Evolutionary conservation across 2,113 vertebrate species (phyloP).

Genomic region (Cyprinodon tularosa): DNA sequence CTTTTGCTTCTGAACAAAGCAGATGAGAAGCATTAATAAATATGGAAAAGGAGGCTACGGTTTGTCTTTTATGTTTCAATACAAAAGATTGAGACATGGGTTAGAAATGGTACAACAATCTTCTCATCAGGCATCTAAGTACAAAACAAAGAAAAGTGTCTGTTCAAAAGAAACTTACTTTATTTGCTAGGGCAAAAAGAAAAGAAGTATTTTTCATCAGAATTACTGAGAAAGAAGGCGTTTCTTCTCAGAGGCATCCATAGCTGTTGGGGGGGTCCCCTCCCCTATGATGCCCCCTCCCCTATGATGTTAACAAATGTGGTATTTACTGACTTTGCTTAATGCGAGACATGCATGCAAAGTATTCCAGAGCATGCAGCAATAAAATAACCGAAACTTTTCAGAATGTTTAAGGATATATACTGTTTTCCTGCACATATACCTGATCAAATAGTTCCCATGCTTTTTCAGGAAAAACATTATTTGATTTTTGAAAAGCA

Average conservation of each 20-base stretch:
- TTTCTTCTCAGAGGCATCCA: not conserved
- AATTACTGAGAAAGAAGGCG: not conserved
- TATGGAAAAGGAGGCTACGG: not conserved
- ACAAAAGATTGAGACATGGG: not conserved
- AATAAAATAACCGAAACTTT: constrained; percentile 22
- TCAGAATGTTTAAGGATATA: not conserved
- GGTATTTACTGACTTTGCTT: constrained; percentile 9
- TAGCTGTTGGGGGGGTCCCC: too few species aligned
- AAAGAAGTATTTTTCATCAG: not conserved
- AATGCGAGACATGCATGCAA: constrained; percentile 31
- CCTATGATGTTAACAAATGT: constrained; percentile 20
- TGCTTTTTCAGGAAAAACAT: not conserved
- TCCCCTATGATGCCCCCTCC: not conserved
- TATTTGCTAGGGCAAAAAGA: not conserved
- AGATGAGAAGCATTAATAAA: not conserved
- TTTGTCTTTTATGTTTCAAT: not conserved
- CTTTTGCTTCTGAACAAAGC: not conserved
- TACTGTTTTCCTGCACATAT: not conserved
- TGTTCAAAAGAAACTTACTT: not conserved
- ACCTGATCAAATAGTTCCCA: not conserved
- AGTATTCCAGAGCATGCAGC: not conserved
- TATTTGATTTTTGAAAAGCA: not conserved
- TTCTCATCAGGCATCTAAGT: not conserved
- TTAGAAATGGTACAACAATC: not conserved
- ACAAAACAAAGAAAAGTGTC: not conserved